Evolutionary conservation across 1,140 invertebrate species (phyloP).

Genomic region (Caenorhabditis remanei): DNA sequence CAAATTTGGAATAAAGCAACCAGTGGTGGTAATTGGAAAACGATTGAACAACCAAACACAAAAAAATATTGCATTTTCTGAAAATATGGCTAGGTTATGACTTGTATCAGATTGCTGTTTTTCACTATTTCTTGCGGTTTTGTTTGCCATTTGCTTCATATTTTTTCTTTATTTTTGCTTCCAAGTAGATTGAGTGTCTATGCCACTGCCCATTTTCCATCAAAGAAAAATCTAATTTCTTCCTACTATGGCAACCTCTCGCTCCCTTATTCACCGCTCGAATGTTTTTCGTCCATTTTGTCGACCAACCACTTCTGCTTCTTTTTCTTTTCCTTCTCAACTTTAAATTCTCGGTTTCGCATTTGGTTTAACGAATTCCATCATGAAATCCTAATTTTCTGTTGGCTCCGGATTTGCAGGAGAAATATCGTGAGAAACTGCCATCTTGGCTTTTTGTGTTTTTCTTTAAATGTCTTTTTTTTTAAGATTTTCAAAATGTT

Average conservation of each 20-base stretch:
- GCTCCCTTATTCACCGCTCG: neutral
- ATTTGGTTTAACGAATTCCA: slow-evolving; percentile 1
- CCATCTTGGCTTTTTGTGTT: neutral
- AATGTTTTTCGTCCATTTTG: no score
- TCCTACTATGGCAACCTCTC: slow-evolving; percentile 31
- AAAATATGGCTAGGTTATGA: no score
- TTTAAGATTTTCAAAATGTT: no score
- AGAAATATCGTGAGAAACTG: slow-evolving; percentile 8
- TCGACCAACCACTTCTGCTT: neutral
- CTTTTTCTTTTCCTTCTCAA: neutral
- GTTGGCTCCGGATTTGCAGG: neutral
- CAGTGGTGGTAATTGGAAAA: no score
- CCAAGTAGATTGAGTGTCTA: slow-evolving; percentile 1
- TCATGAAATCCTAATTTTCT: slow-evolving; percentile 10
- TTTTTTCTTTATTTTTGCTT: neutral
- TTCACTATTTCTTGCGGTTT: neutral
- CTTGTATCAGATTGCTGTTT: no score
- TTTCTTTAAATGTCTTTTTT: neutral
- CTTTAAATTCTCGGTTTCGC: neutral
- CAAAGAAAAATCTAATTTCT: slow-evolving; percentile 49
- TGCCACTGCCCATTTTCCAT: neutral
- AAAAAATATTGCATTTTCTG: no score
- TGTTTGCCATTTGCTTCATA: neutral
- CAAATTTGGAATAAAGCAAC: no score
- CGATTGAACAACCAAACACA: no score